phyloP scores from a whole-genome alignment of 1,140 invertebrate species.

The Aporrectodea caliginosa region DNA sequence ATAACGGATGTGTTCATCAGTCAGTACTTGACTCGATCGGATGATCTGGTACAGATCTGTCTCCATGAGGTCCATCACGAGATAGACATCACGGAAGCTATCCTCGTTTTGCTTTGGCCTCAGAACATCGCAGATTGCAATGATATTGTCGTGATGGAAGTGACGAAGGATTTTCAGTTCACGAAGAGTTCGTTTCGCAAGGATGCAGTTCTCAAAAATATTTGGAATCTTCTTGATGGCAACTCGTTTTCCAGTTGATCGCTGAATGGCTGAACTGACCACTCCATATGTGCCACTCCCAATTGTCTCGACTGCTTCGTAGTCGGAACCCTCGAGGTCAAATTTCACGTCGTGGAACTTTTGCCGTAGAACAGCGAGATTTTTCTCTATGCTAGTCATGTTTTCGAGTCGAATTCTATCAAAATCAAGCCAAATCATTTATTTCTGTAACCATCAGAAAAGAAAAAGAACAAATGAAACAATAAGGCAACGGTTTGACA shows the following conservation, averaged over 20 bases:
- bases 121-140: conserved; percentile 56
- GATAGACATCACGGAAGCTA: conserved; percentile 54
- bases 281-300: conserved; percentile 59
- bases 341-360: conserved; percentile 52
- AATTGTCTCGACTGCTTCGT: conserved; percentile 56
- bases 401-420: not conserved
- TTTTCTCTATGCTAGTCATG: conserved; percentile 13
- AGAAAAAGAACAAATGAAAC: too few relatives aligned
- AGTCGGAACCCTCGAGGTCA: conserved; percentile 51
- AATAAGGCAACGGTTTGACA: too few relatives aligned
- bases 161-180: conserved; percentile 58
- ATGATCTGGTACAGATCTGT: conserved; percentile 58
- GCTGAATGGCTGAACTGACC: conserved; percentile 57
- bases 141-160: conserved; percentile 59
- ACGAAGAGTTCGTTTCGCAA: conserved; percentile 56
- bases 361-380: conserved; percentile 42
- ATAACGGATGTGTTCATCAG: conserved; percentile 56
- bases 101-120: conserved; percentile 43
- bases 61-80: conserved; percentile 60
- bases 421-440: too few relatives aligned
- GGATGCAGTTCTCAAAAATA: conserved; percentile 52
- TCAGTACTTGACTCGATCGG: conserved; percentile 55
- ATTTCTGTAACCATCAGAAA: too few relatives aligned
- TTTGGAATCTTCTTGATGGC: conserved; percentile 59
- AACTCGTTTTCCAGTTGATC: conserved; percentile 49